Evolutionary conservation across 2,113 vertebrate genomes (phyloP), one percentile per base, ranked within the genome.

Genomic region (Serinus canaria): DNA sequence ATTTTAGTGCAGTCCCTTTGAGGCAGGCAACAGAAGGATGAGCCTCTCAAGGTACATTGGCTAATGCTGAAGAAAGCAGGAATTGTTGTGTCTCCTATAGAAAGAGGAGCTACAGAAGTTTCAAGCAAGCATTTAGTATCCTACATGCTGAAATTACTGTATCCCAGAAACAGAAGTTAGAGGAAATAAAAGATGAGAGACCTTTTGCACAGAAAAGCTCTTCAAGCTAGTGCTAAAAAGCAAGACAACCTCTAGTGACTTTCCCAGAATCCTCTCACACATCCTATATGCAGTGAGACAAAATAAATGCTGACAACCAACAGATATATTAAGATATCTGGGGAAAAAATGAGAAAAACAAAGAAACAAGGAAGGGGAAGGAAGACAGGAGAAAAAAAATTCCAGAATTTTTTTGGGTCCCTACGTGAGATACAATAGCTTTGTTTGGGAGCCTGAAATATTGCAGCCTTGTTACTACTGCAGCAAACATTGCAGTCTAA

Each of bases 101-200:
- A 80, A 76, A 91, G 14, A 63, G 5, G 14, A 83, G 13, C 33
- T 53, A 21, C 19, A 81, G 35, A 31, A 49, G 9, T 76, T 93
- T 50, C 33, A 82, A 67, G 52, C 0, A 0, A 70, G 11, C 1
- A 1, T 20, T 77, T n/a, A 6, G 5, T 76, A n/a, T 16, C 33
- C 18, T 50, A 30, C 4, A 2, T 24, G 37, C 15, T 25, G 15
- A 56, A 64, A 28, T 64, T 64, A 52, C 23, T 70, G 30, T 44
- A 64, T 59, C 23, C 20, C 52, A 67, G 35, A 70, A 82, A 46
- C 3, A 63, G 56, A 63, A 85, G 18, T 7, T 35, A 22, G 6
- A 74, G 17, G 12, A 91, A 87, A 43, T 46, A 52, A 37, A 89
- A n/a, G n/a, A 25, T 46, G 64, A 27, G 27, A 67, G 52, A 18